phyloP scores from a whole-genome alignment of 2,888 invertebrate species.

The Synergus japonicus region DNA sequence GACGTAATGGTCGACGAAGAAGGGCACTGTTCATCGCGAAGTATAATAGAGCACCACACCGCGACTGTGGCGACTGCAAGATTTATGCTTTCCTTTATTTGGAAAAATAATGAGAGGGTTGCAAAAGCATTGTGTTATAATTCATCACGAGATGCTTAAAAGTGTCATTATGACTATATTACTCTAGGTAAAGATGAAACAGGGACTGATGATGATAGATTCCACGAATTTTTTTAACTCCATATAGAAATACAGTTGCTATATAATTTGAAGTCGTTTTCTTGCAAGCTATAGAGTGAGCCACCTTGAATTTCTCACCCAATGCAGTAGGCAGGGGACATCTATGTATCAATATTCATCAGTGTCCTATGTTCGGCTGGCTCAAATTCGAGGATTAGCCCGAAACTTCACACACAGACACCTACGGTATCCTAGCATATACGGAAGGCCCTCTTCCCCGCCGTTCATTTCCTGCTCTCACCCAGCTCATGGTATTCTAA shows the following conservation, averaged over 20 bases:
- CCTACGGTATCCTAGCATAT: conserved; percentile 51
- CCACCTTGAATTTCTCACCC: conserved; percentile 66
- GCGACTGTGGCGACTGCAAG: conserved; percentile 53
- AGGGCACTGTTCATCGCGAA: conserved; percentile 70
- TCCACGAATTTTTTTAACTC: no score
- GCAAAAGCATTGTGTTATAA: not conserved
- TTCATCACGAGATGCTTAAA: not conserved
- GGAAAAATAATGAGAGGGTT: conserved; percentile 62
- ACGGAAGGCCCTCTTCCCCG: conserved; percentile 52
- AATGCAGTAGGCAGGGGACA: conserved; percentile 55
- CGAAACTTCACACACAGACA: conserved; percentile 72
- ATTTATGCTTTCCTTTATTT: conserved; percentile 74
- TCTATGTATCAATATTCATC: conserved; percentile 76
- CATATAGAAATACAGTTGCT: not conserved
- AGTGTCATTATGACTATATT: not conserved
- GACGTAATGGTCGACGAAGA: conserved; percentile 72
- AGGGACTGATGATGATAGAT: not conserved
- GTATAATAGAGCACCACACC: conserved; percentile 67
- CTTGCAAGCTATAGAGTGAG: not conserved
- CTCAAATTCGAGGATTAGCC: conserved; percentile 76
- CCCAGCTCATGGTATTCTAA: conserved; percentile 71
- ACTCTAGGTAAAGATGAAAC: not conserved
- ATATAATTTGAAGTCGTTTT: not conserved
- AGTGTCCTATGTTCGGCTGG: conserved; percentile 76
- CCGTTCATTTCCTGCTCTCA: conserved; percentile 49